phyloP scores from a whole-genome alignment of 2,113 vertebrate genomes.

The Neodontobutis hainanensis region DNA sequence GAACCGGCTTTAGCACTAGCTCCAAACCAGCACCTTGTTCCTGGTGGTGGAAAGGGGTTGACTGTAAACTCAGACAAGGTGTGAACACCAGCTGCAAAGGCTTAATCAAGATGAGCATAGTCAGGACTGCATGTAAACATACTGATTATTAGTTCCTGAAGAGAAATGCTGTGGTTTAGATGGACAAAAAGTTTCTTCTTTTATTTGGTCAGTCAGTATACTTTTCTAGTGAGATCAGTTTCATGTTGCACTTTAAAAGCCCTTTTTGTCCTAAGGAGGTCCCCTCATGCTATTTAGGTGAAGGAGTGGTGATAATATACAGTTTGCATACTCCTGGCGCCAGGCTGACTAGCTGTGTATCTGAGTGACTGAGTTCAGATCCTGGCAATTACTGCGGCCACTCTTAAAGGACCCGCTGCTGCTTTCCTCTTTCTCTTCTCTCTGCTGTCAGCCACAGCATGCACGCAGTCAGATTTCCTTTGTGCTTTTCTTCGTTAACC shows the following conservation, averaged over 20 bases:
- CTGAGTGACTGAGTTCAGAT: slow-evolving; percentile 88
- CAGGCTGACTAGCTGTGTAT: slow-evolving; percentile 92
- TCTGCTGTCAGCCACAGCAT: slow-evolving; percentile 70
- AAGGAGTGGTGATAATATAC: slow-evolving; percentile 96
- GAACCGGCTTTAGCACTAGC: no score
- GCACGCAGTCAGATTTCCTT: slow-evolving; percentile 68
- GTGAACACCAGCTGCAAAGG: no score
- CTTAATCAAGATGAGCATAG: no score
- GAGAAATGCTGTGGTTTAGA: slow-evolving; percentile 63
- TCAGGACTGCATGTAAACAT: no score
- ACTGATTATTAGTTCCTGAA: slow-evolving; percentile 48
- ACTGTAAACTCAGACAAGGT: no score
- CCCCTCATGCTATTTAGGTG: slow-evolving; percentile 88
- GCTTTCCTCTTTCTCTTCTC: slow-evolving; percentile 65
- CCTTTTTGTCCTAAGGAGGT: slow-evolving; percentile 83
- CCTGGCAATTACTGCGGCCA: slow-evolving; percentile 91
- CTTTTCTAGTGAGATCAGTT: slow-evolving; percentile 90
- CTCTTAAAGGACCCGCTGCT: slow-evolving; percentile 90
- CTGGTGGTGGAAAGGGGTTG: no score
- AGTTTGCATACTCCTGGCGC: slow-evolving; percentile 96
- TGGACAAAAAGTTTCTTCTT: slow-evolving; percentile 68
- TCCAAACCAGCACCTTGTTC: no score
- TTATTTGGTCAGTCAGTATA: slow-evolving; percentile 80
- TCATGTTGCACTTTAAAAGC: slow-evolving; percentile 86
- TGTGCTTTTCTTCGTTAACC: slow-evolving; percentile 52